Conservation (phyloP, 2,113 vertebrate genomes). For the Erythrocercus mccallii region DNA sequence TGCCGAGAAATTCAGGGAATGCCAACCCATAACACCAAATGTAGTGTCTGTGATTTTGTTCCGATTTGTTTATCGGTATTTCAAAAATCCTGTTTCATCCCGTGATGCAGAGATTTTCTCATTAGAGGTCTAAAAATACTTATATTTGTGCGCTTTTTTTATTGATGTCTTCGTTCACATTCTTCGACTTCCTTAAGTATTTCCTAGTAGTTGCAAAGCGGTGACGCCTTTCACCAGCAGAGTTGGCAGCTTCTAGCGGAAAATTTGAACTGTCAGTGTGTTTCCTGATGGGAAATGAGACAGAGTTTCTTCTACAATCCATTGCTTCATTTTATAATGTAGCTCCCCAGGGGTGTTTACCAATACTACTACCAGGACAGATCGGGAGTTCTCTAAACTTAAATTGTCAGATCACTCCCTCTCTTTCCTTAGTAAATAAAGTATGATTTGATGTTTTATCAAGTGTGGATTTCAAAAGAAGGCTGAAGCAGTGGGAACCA, state of each 20-base stretch:
- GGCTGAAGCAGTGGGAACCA: neutral
- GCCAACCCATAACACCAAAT: rapidly evolving
- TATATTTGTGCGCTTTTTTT: neutral
- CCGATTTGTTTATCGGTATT: neutral
- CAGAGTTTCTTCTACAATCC: neutral
- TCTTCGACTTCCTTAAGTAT: neutral
- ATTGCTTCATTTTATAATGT: neutral
- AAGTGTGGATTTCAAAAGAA: neutral
- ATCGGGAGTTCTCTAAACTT: neutral
- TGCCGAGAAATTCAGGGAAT: neutral
- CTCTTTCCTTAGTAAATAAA: neutral
- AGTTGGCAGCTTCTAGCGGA: slow-evolving; percentile 3
- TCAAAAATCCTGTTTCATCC: neutral
- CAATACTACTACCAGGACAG: neutral
- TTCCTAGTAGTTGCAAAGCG: neutral
- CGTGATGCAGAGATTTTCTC: neutral
- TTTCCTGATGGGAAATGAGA: neutral
- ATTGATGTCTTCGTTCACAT: rapidly evolving
- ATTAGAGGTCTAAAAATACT: neutral
- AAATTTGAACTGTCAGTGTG: neutral
- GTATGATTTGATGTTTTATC: neutral
- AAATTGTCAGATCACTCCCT: neutral
- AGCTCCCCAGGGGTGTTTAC: neutral
- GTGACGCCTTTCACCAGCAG: neutral
- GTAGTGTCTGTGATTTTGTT: rapidly evolving